Percentiles rank a stretch among this genome's conserved stretches.
Evolutionary conservation across 2,888 invertebrate species (phyloP).

Genomic region (Willowsia nigromaculata): DNA sequence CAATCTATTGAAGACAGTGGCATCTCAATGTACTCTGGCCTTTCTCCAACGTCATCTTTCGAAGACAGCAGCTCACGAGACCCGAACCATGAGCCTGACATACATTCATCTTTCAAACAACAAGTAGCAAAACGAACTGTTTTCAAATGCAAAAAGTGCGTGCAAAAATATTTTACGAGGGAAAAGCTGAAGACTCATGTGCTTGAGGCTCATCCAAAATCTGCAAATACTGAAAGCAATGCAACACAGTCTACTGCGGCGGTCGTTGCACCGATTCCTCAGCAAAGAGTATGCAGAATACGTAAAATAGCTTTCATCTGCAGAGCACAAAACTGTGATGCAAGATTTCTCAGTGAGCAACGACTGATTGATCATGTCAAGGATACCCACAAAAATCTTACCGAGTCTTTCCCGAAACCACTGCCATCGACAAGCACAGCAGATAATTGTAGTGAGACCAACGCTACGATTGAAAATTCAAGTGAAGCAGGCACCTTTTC

Average conservation of each 20-base stretch:
- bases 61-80: background rate
- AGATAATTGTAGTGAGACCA: too few species aligned
- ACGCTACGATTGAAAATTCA: too few species aligned
- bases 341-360: background rate
- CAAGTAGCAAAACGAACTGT: background rate
- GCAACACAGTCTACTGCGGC: background rate
- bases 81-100: background rate
- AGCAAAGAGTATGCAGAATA: background rate
- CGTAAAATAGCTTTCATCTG: background rate
- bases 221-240: background rate
- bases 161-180: background rate
- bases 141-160: slow-evolving; percentile 4
- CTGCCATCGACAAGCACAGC: too few species aligned
- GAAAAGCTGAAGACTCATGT: background rate
- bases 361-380: background rate
- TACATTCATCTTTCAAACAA: background rate
- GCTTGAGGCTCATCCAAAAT: background rate
- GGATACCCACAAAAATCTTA: background rate
- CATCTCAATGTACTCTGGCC: background rate
- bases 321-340: background rate
- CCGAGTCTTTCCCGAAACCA: background rate
- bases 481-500: too few species aligned
- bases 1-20: background rate
- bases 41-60: background rate
- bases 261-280: background rate